Evolutionary conservation across 1,140 invertebrate genomes (phyloP).

Genomic region (Penaeus chinensis): DNA sequence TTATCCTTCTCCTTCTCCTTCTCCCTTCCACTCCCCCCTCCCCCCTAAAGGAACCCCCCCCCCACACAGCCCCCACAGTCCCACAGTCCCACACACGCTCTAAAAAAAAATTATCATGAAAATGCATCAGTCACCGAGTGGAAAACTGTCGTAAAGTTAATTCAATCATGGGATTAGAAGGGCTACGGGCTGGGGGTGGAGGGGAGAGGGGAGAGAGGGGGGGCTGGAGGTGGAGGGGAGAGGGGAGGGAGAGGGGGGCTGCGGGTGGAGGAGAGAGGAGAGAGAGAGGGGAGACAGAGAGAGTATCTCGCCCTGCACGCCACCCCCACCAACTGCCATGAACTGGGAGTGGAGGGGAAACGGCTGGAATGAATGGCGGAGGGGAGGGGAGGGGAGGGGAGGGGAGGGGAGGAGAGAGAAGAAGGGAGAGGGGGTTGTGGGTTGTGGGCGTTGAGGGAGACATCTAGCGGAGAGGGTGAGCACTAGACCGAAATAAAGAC

Average conservation of each 20-base stretch:
- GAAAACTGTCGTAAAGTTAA: constrained; percentile 57
- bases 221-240: not conserved
- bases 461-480: not conserved
- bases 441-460: not conserved
- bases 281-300: not conserved
- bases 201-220: not conserved
- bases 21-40: too few relatives aligned
- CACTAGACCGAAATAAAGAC: not conserved
- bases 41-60: too few relatives aligned
- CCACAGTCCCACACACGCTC: too few relatives aligned
- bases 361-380: not conserved
- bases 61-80: too few relatives aligned
- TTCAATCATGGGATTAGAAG: constrained; percentile 50
- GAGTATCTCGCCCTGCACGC: not conserved
- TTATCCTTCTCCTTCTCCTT: too few relatives aligned
- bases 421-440: not conserved
- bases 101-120: constrained; percentile 41
- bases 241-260: not conserved
- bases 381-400: not conserved
- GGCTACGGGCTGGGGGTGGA: not conserved
- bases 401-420: not conserved
- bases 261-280: not conserved
- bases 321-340: not conserved
- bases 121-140: constrained; percentile 47
- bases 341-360: not conserved